These are phyloP conservation scores for Barbus barbus DNA, from an alignment of 2,113 vertebrate species.

Conservation along the genomic window DNA sequence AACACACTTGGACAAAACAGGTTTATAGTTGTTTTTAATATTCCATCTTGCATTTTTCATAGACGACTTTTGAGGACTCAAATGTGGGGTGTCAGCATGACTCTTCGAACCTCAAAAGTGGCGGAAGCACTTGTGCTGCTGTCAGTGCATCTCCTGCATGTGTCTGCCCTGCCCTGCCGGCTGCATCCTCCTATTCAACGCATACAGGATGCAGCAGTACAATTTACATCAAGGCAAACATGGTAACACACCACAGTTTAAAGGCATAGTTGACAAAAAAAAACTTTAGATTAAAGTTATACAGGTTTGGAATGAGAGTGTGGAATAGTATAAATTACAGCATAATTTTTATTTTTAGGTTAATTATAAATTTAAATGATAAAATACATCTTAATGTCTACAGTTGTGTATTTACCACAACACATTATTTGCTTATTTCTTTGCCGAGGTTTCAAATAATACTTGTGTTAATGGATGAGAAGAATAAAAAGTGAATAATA, in stretches of 20 bases:
- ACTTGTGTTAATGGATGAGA: background rate
- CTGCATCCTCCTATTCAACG: constrained; percentile 74
- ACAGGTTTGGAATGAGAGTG: background rate
- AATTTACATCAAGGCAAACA: constrained; percentile 67
- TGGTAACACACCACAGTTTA: too few species aligned
- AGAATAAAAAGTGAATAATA: background rate
- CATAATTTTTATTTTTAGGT: background rate
- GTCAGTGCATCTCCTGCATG: constrained; percentile 55
- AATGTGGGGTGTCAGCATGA: constrained; percentile 54
- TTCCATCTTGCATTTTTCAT: background rate
- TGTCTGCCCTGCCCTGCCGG: constrained; percentile 64
- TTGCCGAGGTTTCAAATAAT: background rate
- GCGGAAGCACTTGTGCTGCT: constrained; percentile 63
- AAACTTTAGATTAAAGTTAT: background rate
- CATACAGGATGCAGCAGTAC: constrained; percentile 80
- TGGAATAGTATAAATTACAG: background rate
- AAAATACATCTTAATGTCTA: background rate
- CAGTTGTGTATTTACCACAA: background rate
- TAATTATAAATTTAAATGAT: background rate
- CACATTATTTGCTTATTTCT: background rate
- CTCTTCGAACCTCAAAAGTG: background rate
- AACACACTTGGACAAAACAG: accelerated
- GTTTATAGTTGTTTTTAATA: background rate
- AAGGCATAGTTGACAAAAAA: background rate
- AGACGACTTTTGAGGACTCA: constrained; percentile 1